Conservation (phyloP, 2,113 vertebrate genomes). For the Hydrochoerus hydrochaeris region DNA sequence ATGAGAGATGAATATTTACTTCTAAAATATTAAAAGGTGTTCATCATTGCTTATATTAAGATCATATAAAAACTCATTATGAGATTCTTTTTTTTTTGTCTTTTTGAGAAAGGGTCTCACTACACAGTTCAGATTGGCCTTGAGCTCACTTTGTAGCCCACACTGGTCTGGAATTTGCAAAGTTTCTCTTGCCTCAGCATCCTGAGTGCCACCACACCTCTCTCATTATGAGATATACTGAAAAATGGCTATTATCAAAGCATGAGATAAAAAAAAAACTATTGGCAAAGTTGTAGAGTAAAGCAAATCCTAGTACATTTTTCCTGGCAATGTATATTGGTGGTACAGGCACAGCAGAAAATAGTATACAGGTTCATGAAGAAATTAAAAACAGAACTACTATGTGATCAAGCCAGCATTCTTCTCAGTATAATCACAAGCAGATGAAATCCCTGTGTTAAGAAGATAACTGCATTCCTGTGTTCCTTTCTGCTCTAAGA, state of each 20-base stretch:
- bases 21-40: background rate
- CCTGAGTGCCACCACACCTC: no score
- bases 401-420: background rate
- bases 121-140: no score
- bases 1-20: background rate
- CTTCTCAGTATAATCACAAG: background rate
- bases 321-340: background rate
- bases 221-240: background rate
- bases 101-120: no score
- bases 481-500: background rate
- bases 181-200: no score
- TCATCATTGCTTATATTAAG: background rate
- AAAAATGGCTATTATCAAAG: background rate
- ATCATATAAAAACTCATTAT: background rate
- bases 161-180: no score
- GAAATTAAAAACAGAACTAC: background rate
- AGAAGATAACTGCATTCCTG: rapidly evolving
- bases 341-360: background rate
- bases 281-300: background rate
- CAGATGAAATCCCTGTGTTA: background rate
- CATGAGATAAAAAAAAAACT: background rate
- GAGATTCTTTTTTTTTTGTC: background rate
- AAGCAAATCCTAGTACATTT: background rate
- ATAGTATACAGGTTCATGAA: background rate
- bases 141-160: no score